These are phyloP conservation scores for Collichthys lucidus DNA, from an alignment of 2,113 vertebrate genomes.

Conservation along the genomic window DNA sequence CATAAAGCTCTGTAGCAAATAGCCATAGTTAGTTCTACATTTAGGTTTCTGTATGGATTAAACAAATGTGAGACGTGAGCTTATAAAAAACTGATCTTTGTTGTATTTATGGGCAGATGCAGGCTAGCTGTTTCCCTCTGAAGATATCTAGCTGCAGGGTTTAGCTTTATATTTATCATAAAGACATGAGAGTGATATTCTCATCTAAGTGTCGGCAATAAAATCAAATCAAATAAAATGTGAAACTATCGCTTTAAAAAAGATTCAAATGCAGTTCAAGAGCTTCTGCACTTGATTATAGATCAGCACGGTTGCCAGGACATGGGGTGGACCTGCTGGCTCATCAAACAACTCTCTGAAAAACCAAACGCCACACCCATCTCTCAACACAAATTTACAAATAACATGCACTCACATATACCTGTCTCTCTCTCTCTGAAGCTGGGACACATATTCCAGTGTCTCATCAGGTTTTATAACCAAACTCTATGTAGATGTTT, in stretches of 20 bases:
- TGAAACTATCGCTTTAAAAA: constrained; percentile 19
- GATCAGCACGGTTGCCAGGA: constrained; percentile 64
- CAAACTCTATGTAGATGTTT: neutral
- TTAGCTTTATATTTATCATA: neutral
- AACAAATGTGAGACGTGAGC: neutral
- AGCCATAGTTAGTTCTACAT: neutral
- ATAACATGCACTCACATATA: constrained; percentile 5
- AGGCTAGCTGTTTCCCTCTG: neutral
- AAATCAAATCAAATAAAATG: constrained; percentile 9
- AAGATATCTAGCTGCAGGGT: neutral
- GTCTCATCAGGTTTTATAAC: constrained; percentile 16
- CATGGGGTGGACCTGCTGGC: constrained; percentile 76
- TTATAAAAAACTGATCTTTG: neutral
- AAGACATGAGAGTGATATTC: neutral
- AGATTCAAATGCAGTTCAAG: constrained; percentile 24
- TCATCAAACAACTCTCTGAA: constrained; percentile 63
- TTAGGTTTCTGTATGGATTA: neutral
- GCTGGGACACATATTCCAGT: constrained; percentile 40
- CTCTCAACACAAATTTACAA: constrained; percentile 51
- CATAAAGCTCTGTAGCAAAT: neutral
- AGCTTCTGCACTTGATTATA: constrained; percentile 73
- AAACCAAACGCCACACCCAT: constrained; percentile 55
- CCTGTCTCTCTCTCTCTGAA: constrained; percentile 12
- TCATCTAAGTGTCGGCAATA: neutral
- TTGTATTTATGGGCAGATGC: neutral